Evolutionary conservation across 2,888 invertebrate species (phyloP), one percentile per base, ranked within the genome.

Genomic region (Caenorhabditis sp.): DNA sequence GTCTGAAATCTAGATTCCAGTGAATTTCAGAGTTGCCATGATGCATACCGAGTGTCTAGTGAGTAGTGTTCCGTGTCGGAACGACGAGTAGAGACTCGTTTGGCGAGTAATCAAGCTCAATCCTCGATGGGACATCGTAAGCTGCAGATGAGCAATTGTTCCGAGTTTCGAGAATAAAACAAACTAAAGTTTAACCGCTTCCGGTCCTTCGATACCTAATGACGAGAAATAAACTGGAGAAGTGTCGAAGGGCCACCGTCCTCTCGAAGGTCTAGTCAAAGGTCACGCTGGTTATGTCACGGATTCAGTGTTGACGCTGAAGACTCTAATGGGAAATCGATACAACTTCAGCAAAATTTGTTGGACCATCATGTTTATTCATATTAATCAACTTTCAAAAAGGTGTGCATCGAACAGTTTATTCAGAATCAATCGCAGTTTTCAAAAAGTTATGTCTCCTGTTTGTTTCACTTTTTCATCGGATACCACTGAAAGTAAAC

Each of bases 51-150:
- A 61, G 51, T 51, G 51, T 20, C 67, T 60, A 53, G 61, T 35
- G n/a, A 76, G 67, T 32, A 72, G 47, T 1, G 26, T 50, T 22
- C 37, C 60, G 53, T 67, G 28, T 32, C 67, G 40, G 61, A 76
- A 53, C 13, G 76, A 44, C 53, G 67, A 76, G 40, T 53, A 67
- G 60, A 58, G 15, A 44, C 24, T 67, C 61, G 67, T 20, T 44
- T 76, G 67, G 53, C 76, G 64, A 61, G 76, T 67, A 44, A 76
- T 76, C 67, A 76, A 60, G 51, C 67, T 60, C 44, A 76, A 67
- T 61, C 67, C 76, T 28, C 67, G 61, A 61, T 53, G 53, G 58
- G 76, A 67, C 76, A 76, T 74, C 40, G 58, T 67, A 26, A 67
- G 58, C 67, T 56, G 55, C 6, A 56, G 18, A 56, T 8, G 2